These are phyloP conservation scores for Mormyrops boulengeri DNA, from an alignment of 2,797 vertebrate genomes.

Conservation along the genomic window DNA sequence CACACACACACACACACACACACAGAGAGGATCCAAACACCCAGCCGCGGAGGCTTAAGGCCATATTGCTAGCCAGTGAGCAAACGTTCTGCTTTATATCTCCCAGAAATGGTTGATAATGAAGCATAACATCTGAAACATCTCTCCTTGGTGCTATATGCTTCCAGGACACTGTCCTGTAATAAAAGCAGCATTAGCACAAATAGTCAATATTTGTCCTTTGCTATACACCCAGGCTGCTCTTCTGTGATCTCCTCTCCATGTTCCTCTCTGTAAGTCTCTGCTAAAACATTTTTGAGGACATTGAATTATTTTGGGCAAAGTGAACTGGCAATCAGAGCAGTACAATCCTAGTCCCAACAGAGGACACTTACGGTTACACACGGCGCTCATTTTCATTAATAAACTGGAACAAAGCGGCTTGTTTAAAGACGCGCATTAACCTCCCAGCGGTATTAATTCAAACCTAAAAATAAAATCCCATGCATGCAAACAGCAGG, in stretches of 20 bases:
- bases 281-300: background rate
- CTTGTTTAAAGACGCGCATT: background rate
- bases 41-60: background rate
- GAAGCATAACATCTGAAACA: background rate
- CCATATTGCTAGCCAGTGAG: background rate
- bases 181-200: background rate
- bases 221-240: background rate
- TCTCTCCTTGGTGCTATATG: background rate
- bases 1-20: background rate
- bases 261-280: background rate
- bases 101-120: background rate
- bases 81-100: background rate
- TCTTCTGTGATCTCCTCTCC: background rate
- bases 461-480: background rate
- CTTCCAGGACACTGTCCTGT: background rate
- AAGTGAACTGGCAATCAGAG: background rate
- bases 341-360: background rate
- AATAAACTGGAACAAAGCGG: slow-evolving; percentile 9
- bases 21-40: background rate
- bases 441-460: background rate
- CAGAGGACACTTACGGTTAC: background rate
- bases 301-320: slow-evolving; percentile 11
- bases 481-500: background rate
- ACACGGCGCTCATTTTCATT: background rate
- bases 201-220: background rate